Evolutionary conservation across 2,888 invertebrate genomes (phyloP).

Genomic region (Apamea anceps): DNA sequence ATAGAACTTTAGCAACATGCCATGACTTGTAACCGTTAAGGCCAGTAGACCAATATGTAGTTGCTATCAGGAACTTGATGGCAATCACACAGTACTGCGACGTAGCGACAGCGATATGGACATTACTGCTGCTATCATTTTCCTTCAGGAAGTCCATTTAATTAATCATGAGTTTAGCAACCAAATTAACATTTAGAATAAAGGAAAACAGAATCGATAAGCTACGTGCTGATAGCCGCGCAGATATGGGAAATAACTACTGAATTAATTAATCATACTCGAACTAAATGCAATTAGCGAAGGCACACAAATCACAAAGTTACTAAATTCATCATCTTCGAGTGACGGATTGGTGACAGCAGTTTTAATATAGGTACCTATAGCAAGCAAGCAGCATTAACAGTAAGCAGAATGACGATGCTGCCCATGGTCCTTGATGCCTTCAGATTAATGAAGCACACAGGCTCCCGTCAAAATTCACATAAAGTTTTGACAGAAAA

Average conservation of each 20-base stretch:
- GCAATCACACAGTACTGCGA: conserved; percentile 12
- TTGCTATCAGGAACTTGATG: conserved; percentile 5
- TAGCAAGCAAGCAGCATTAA: too few relatives aligned
- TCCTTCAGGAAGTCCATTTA: conserved; percentile 23
- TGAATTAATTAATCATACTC: background rate
- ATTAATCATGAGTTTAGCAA: conserved; percentile 31
- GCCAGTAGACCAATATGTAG: background rate
- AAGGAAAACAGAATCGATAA: conserved; percentile 37
- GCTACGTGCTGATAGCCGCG: conserved; percentile 34
- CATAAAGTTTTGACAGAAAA: too few relatives aligned
- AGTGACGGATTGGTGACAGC: background rate
- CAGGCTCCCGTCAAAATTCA: background rate
- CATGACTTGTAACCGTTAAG: background rate
- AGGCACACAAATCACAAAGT: background rate
- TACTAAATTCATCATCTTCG: background rate
- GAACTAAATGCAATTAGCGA: background rate
- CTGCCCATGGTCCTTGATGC: background rate
- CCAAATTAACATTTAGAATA: conserved; percentile 38
- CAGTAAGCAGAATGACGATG: background rate
- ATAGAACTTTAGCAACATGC: background rate
- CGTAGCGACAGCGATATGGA: conserved; percentile 2
- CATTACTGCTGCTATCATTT: background rate
- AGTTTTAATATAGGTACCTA: background rate
- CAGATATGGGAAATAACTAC: conserved; percentile 11
- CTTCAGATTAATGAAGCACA: background rate